These are phyloP conservation scores for Nerophis ophidion DNA, from an alignment of 2,113 vertebrate species.

Conservation along the genomic window DNA sequence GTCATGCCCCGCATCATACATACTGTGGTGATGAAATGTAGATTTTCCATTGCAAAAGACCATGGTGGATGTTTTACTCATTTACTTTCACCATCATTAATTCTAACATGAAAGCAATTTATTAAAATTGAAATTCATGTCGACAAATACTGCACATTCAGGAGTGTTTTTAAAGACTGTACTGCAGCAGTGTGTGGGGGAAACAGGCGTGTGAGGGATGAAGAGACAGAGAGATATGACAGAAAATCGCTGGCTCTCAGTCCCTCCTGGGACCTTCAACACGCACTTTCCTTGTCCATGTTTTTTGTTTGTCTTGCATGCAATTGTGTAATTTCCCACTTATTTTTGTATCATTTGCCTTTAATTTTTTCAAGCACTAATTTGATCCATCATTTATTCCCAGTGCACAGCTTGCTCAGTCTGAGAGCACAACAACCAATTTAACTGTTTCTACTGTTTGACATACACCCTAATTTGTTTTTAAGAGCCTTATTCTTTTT, in stretches of 20 bases:
- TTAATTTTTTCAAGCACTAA: slow-evolving; percentile 29
- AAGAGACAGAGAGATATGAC: slow-evolving; percentile 60
- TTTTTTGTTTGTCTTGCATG: slow-evolving; percentile 6
- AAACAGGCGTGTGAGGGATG: slow-evolving; percentile 59
- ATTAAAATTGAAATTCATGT: neutral
- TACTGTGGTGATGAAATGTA: no score
- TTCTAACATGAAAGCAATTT: neutral
- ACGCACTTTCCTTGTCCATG: slow-evolving; percentile 26
- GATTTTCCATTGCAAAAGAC: no score
- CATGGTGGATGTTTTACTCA: no score
- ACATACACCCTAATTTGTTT: neutral
- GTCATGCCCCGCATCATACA: no score
- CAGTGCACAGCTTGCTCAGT: slow-evolving; percentile 9
- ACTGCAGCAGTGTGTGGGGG: slow-evolving; percentile 24
- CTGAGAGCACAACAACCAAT: slow-evolving; percentile 17
- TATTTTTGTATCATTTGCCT: slow-evolving; percentile 19
- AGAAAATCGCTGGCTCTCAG: slow-evolving; percentile 56
- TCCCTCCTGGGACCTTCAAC: slow-evolving; percentile 46
- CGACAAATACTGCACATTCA: neutral
- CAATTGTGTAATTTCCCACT: slow-evolving; percentile 22
- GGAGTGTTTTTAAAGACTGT: slow-evolving; percentile 6
- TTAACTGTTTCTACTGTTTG: slow-evolving; percentile 7
- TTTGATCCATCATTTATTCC: slow-evolving; percentile 44
- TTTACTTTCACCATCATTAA: neutral
- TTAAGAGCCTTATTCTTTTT: no score